Evolutionary conservation across 2,797 vertebrate genomes (phyloP), one percentile per base, ranked within the genome.

Genomic region (Trematomus bernacchii): DNA sequence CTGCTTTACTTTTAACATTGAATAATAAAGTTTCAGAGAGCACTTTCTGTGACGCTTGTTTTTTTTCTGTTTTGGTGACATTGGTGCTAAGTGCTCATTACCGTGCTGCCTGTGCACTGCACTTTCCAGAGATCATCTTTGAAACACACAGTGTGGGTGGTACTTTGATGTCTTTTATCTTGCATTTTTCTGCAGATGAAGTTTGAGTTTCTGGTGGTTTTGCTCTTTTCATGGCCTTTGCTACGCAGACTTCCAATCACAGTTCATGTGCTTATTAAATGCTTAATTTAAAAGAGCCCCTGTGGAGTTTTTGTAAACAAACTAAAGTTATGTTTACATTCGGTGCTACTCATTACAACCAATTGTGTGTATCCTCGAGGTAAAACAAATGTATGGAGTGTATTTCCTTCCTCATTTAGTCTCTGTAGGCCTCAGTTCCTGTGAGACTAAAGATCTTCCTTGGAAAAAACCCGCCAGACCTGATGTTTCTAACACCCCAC

Each of bases 121-220:
- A 43, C 37, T 65, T 48, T 23, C 46, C 53, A 69, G 33, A 57
- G 50, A 67, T 60, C 66, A 40, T 68, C 66, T 59, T 11, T 33
- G 69, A 63, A 58, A 70, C 69, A 84, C 67, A 63, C 60, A 48
- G 42, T 60, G 55, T 55, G 43, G 75, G 66, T 33, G 58, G 53
- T 18, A 51, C 65, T 78, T 61, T 37, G 10, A 64, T 58, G 44
- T 65, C 10, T 57, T 40, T 40, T 58, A 52, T 21, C 40, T 53
- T n/a, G n/a, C 16, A 12, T 67, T 79, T 61, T 27, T 48, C 59
- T 18, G 18, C 27, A 16, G 40, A 61, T 60, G n/a, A 58, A 73
- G 48, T 79, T 52, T 46, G 2, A 63, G 19, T 61, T 55, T 71
- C 19, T 67, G 18, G 23, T 23, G 9, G 8, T 69, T 76, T 76